Evolutionary conservation across 92 coral and sea anemone species (phyloP).

Genomic region (Palythoa grandis): DNA sequence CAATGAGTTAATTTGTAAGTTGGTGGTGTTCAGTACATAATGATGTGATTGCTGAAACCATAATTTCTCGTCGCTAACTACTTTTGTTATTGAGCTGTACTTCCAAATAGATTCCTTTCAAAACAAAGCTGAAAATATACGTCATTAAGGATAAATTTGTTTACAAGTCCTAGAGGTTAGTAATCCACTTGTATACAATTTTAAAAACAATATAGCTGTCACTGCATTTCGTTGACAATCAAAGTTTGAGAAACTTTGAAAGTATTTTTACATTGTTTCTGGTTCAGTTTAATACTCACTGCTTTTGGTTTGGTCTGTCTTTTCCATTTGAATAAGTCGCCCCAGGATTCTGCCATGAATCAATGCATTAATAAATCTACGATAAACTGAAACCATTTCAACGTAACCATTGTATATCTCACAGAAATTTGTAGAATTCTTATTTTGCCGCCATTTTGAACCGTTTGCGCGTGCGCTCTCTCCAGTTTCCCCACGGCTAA

Average conservation of each 20-base stretch:
- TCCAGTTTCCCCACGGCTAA: neutral
- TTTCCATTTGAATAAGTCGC: slow-evolving; percentile 84
- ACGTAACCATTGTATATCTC: neutral
- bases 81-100: too few species aligned
- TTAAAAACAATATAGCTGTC: too few species aligned
- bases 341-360: slow-evolving; percentile 79
- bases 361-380: neutral
- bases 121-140: too few species aligned
- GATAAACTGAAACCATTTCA: neutral
- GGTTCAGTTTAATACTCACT: slow-evolving; percentile 51
- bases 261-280: neutral
- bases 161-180: too few species aligned
- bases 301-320: slow-evolving; percentile 70
- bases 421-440: neutral
- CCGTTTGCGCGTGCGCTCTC: slow-evolving; percentile 37
- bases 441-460: slow-evolving; percentile 43
- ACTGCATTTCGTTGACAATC: neutral
- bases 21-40: too few species aligned
- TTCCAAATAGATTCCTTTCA: too few species aligned
- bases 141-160: too few species aligned
- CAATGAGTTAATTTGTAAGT: too few species aligned
- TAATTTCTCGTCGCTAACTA: too few species aligned
- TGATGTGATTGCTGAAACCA: too few species aligned
- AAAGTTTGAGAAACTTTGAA: neutral
- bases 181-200: too few species aligned